Percentiles rank a stretch among this genome's conserved stretches.
phyloP scores from a whole-genome alignment of 2,888 invertebrate genomes.

The Caenorhabditis afra region DNA sequence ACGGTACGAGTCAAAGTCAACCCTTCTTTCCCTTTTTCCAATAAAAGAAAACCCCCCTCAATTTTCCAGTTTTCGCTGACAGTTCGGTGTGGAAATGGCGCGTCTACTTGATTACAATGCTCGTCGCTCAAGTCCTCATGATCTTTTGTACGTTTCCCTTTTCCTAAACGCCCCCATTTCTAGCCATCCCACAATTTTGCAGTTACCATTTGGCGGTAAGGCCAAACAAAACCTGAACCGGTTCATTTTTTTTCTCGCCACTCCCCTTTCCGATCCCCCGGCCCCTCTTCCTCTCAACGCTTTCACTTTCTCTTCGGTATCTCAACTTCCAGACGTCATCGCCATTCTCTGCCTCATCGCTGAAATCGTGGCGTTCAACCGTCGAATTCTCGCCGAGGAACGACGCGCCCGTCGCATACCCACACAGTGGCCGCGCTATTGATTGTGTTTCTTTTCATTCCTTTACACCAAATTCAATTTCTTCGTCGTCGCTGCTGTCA shows the following conservation, averaged over 20 bases:
- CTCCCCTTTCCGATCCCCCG: constrained; percentile 9
- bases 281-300: neutral
- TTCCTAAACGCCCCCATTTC: neutral
- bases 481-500: neutral
- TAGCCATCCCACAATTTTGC: too few species aligned
- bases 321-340: constrained; percentile 31
- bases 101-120: constrained; percentile 37
- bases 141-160: constrained; percentile 34
- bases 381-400: constrained; percentile 30
- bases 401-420: constrained; percentile 6
- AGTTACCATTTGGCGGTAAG: too few species aligned
- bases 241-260: neutral
- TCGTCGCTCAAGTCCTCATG: constrained; percentile 34
- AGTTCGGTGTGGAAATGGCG: constrained; percentile 13
- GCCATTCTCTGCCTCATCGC: constrained; percentile 28
- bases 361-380: constrained; percentile 39
- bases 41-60: neutral
- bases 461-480: constrained; percentile 3
- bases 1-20: constrained; percentile 10
- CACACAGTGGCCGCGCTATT: constrained; percentile 21
- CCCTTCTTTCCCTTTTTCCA: neutral
- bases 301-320: constrained; percentile 3
- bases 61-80: constrained; percentile 16
- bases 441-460: constrained; percentile 1
- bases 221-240: neutral